phyloP scores from a whole-genome alignment of 1,140 invertebrate species.

The Drosophila malerkotliana region DNA sequence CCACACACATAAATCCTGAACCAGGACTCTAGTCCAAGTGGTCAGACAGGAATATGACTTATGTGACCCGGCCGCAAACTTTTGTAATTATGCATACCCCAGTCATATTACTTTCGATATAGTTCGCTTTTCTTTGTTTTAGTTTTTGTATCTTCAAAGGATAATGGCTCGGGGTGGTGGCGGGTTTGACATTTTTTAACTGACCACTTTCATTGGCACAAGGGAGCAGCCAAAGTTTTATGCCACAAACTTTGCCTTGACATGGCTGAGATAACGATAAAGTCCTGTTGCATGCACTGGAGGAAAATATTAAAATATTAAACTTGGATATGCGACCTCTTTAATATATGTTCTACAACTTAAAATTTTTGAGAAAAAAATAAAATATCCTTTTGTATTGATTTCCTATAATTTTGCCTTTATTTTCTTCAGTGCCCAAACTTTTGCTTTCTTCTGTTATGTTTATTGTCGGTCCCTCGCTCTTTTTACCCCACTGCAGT shows the following conservation, averaged over 20 bases:
- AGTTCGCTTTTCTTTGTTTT: constrained; percentile 38
- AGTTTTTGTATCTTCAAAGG: constrained; percentile 28
- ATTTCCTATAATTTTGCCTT: neutral
- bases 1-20: constrained; percentile 59
- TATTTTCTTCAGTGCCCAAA: neutral
- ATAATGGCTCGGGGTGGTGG: neutral
- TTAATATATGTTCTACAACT: no score
- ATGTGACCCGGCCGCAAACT: constrained; percentile 50
- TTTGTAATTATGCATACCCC: constrained; percentile 47
- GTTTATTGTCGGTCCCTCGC: constrained; percentile 57
- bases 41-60: constrained; percentile 69
- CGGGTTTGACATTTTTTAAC: constrained; percentile 65
- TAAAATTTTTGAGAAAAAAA: neutral
- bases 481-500: constrained; percentile 47
- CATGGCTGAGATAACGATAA: constrained; percentile 63
- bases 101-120: constrained; percentile 37
- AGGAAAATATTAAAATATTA: neutral
- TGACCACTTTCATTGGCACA: constrained; percentile 66
- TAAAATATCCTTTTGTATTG: neutral
- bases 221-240: constrained; percentile 51
- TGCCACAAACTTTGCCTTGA: constrained; percentile 58
- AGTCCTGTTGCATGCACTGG: constrained; percentile 18
- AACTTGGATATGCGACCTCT: no score
- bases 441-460: constrained; percentile 44
- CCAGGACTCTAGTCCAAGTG: constrained; percentile 32